phyloP scores from a whole-genome alignment of 2,888 invertebrate genomes.

The Strigamia maritima region DNA sequence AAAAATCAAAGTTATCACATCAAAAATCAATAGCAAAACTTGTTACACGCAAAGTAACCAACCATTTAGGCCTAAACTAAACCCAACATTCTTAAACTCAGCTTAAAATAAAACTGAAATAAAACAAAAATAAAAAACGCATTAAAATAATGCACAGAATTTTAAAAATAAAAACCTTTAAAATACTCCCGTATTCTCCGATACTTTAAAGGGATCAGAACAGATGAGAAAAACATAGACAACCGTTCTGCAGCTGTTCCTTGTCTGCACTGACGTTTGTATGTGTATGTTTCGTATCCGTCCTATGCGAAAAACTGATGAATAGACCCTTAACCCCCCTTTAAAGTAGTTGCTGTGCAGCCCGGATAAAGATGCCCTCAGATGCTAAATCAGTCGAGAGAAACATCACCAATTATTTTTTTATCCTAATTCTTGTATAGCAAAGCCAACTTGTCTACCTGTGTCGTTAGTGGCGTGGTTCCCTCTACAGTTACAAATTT shows the following conservation, averaged over 20 bases:
- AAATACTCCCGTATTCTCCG: background rate
- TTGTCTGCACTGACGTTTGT: slow-evolving; percentile 19
- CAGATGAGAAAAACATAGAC: background rate
- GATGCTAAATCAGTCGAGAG: slow-evolving; percentile 23
- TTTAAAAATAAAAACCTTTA: background rate
- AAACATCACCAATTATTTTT: slow-evolving; percentile 2
- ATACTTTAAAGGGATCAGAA: background rate
- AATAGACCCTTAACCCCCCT: background rate
- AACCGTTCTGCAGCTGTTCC: slow-evolving; percentile 3
- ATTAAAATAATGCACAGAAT: background rate
- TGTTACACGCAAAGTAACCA: background rate
- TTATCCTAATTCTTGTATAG: background rate
- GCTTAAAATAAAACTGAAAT: background rate
- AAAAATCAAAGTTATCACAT: too few species aligned
- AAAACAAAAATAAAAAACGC: background rate
- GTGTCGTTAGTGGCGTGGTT: slow-evolving; percentile 3
- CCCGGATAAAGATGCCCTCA: slow-evolving; percentile 15
- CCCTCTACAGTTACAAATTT: background rate
- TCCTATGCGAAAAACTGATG: slow-evolving; percentile 18
- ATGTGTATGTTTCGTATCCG: slow-evolving; percentile 21
- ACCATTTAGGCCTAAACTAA: background rate
- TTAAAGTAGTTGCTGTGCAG: background rate
- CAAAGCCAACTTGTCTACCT: slow-evolving; percentile 27
- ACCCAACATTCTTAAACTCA: background rate
- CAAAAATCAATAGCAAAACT: background rate